Base-by-base conservation (phyloP, 2,113 vertebrate genomes). In the Apteryx mantelli region DNA sequence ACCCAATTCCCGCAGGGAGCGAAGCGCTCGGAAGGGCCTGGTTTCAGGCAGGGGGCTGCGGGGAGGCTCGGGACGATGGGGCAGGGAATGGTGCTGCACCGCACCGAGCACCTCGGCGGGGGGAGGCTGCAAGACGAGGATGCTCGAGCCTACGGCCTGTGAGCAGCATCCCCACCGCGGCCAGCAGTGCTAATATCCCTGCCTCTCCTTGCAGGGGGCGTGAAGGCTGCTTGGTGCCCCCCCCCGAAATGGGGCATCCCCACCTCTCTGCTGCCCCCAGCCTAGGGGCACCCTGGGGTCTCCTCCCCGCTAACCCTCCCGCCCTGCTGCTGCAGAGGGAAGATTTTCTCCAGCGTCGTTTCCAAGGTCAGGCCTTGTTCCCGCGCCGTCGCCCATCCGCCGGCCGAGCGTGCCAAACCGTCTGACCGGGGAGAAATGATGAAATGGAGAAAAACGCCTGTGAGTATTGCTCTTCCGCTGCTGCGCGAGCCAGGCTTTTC, bases 141-240 rank as follows among this genome's bases (percentile, higher is more conserved):
- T 68, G 81, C 75, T 89, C 1, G 1, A 81, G 53, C 17, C 9
- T 1, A 0, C 1, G 40, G 3, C 7, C 0, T 0, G 5, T 34
- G 78, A 68, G 68, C 17, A 61, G 25, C 55, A 44, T 36, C 75
- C 66, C 50, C 13, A 9, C 2, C 36, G 52, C 53, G 17, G 50
- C 34, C 82, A 9, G 70, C 65, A 77, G 48, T 4, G 63, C 13
- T 53, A 3, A 8, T 3, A 56, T 32, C 77, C 66, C 34, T 44
- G 28, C 44, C 36, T 40, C 70, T 66, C 68, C 42, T 3, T 2
- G 1, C 42, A 13, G 4, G 5, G 8, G 36, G 6, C 12, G 24
- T 17, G 58, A 22, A 69, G 50, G 44, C 4, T 21, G 44, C 32
- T 34, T 19, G n/a, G 7, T 4, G 52, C 24, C 8, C 11, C n/a